These are phyloP conservation scores for Coregonus ussuriensis DNA, from an alignment of 2,797 vertebrate species.

Conservation along the genomic window DNA sequence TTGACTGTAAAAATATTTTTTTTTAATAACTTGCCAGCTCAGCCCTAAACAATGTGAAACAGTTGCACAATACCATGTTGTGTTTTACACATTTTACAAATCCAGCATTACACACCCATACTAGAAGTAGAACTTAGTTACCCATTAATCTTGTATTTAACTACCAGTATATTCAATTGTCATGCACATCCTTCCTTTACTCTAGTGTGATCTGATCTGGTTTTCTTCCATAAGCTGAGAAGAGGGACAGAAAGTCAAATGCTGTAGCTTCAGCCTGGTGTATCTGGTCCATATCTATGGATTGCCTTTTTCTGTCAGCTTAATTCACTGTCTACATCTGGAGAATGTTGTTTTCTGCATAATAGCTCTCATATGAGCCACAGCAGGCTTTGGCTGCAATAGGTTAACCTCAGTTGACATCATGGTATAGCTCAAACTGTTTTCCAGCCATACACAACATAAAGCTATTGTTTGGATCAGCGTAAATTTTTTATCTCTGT, in stretches of 20 bases:
- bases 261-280: neutral
- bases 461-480: neutral
- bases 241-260: neutral
- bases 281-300: neutral
- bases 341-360: neutral
- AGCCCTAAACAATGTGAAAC: neutral
- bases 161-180: neutral
- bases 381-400: neutral
- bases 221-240: neutral
- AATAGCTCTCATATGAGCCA: neutral
- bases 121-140: too few relatives aligned
- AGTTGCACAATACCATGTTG: neutral
- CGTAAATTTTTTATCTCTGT: neutral
- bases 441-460: neutral
- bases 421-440: neutral
- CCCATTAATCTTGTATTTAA: neutral
- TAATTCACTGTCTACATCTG: neutral
- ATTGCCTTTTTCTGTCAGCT: neutral
- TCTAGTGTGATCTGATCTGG: neutral
- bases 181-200: neutral
- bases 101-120: neutral
- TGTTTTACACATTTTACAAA: neutral
- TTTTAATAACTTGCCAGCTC: neutral
- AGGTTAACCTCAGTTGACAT: neutral
- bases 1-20: neutral